phyloP scores from a whole-genome alignment of 2,888 invertebrate species.

The Sphaerophoria rueppellii region DNA sequence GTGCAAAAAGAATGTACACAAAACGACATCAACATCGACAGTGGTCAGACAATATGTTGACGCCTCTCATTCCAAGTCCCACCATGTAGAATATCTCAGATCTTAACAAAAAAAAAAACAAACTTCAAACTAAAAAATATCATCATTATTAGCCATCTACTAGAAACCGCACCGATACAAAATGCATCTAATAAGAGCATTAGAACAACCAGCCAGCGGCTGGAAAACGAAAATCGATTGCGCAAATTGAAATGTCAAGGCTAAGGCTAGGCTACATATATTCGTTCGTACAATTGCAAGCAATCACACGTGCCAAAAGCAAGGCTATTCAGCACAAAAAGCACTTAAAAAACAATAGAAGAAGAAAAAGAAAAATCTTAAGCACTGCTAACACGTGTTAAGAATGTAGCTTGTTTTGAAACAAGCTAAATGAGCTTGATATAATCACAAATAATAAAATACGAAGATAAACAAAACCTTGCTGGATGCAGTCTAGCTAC shows the following conservation, averaged over 20 bases:
- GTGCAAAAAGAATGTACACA: too few species aligned
- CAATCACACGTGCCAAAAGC: conserved; percentile 55
- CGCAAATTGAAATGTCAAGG: conserved; percentile 64
- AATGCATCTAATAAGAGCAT: background rate
- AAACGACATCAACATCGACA: too few species aligned
- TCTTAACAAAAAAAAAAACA: too few species aligned
- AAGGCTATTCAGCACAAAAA: conserved; percentile 15
- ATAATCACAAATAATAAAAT: conserved; percentile 22
- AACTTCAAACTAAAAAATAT: background rate
- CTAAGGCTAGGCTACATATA: background rate
- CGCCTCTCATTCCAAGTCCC: background rate
- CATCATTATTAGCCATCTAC: background rate
- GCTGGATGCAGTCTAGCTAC: conserved; percentile 20
- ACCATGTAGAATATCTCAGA: conserved; percentile 3
- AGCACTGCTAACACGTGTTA: conserved; percentile 10
- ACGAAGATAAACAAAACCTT: conserved; percentile 10
- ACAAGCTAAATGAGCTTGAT: conserved; percentile 12
- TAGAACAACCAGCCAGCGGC: background rate
- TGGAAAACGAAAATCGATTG: conserved; percentile 53
- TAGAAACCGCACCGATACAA: background rate
- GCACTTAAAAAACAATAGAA: conserved; percentile 5
- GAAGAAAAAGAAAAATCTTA: background rate
- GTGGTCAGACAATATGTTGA: background rate
- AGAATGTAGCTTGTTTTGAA: conserved; percentile 7
- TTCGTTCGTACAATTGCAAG: conserved; percentile 10